Evolutionary conservation across 1,140 invertebrate species (phyloP), one percentile per base, ranked within the genome.

Genomic region (Bombus haemorrhoidalis): DNA sequence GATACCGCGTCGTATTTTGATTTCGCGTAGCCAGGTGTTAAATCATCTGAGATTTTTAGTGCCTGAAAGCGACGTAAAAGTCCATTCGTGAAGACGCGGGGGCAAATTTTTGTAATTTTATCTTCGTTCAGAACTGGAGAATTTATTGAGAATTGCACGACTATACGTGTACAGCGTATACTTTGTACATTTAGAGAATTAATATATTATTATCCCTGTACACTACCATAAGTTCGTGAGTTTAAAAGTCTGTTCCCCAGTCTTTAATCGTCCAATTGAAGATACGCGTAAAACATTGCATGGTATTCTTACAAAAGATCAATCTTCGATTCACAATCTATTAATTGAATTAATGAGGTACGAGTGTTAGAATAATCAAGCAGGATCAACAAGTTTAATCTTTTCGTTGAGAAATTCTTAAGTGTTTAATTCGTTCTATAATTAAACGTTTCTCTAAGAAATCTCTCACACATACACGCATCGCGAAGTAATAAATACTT

Each of bases 41-140:
- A 41, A 72, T 28, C 32, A 1, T 37, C 8, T 22, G 3, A 8
- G 6, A 66, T 32, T 32, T 32, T 6, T 78, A 15, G 28, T 32
- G 64, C 64, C 37, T 64, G 8, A 53, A 15, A 76, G 4, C 34
- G 47, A 53, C 8, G 47, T 53, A 25, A 13, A 10, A 9, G 57
- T 5, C 2, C n/a, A 22, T 25, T 22, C 12, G 6, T 34, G 6
- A 39, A 69, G 18, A 13, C 22, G 34, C 18, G 37, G 41, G 15
- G 13, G 2, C 2, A n/a, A 28, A n/a, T 15, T 28, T 72, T 41
- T 0, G 0, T 0, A 41, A 41, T 34, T 0, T 72, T 47, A 25
- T 47, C 8, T 1, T n/a, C 69, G 37, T 71, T n/a, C 3, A 2
- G n/a, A 28, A 8, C 41, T 43, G n/a, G 10, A 22, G 39, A n/a